Conservation (phyloP, 1,140 invertebrate species). For the Drosophila jambulina region DNA sequence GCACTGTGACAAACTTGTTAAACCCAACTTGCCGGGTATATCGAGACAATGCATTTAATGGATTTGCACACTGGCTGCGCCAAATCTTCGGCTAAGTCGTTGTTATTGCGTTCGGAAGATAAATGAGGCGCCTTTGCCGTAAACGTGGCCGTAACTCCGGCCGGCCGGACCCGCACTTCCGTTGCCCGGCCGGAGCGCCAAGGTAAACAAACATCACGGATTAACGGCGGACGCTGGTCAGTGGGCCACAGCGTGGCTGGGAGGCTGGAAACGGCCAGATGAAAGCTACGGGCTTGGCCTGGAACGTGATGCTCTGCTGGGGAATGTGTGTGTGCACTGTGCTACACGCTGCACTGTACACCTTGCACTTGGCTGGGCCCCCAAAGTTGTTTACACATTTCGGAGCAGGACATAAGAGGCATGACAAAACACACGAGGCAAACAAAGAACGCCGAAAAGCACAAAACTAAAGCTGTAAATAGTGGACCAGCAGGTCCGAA, state of each 20-base stretch:
- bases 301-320: constrained; percentile 46
- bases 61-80: constrained; percentile 70
- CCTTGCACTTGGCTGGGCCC: constrained; percentile 76
- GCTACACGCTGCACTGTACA: constrained; percentile 51
- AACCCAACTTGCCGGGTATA: constrained; percentile 43
- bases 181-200: constrained; percentile 49
- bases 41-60: constrained; percentile 63
- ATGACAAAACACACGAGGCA: constrained; percentile 79
- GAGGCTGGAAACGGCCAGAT: constrained; percentile 14
- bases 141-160: constrained; percentile 7
- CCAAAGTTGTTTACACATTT: constrained; percentile 84
- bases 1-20: constrained; percentile 65
- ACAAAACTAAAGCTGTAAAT: constrained; percentile 80
- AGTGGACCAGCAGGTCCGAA: constrained; percentile 65
- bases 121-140: constrained; percentile 63
- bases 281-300: constrained; percentile 19
- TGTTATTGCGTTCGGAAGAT: constrained; percentile 82
- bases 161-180: constrained; percentile 8
- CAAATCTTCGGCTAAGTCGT: constrained; percentile 79
- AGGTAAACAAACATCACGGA: constrained; percentile 84
- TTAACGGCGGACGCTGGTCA: constrained; percentile 77
- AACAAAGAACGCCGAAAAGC: constrained; percentile 67
- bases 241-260: constrained; percentile 42
- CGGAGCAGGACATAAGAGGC: constrained; percentile 75
- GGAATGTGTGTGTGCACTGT: constrained; percentile 21